phyloP scores from a whole-genome alignment of 2,113 vertebrate genomes.

The Octodon degus region DNA sequence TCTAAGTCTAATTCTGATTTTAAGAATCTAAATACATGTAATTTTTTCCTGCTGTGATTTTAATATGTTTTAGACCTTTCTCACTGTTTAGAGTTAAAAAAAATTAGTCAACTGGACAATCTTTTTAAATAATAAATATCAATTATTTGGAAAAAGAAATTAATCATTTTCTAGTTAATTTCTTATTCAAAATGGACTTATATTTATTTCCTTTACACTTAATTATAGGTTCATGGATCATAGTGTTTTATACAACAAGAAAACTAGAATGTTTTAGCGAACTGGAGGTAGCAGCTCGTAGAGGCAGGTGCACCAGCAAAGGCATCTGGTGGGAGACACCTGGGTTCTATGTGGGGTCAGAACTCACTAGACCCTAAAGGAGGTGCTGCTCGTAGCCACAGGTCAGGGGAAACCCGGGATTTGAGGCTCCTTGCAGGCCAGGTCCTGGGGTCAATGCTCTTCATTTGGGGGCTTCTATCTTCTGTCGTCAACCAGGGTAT shows the following conservation, averaged over 20 bases:
- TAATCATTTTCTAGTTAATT: slow-evolving; percentile 27
- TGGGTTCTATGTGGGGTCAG: background rate
- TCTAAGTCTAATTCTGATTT: background rate
- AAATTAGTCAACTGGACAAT: slow-evolving; percentile 41
- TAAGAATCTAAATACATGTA: background rate
- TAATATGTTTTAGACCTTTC: slow-evolving; percentile 36
- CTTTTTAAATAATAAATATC: slow-evolving; percentile 16
- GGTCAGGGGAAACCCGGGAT: background rate
- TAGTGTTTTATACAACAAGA: background rate
- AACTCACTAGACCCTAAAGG: background rate
- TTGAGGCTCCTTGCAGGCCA: background rate
- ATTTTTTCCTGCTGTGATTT: slow-evolving; percentile 31
- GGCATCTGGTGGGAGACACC: background rate
- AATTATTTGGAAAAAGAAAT: slow-evolving; percentile 42
- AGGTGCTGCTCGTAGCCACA: background rate
- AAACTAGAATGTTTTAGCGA: background rate
- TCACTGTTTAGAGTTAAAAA: background rate
- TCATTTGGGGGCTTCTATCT: background rate
- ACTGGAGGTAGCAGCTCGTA: background rate
- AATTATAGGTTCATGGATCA: background rate
- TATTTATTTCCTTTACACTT: background rate
- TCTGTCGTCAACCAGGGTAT: background rate
- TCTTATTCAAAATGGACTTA: slow-evolving; percentile 35
- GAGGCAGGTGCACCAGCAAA: background rate
- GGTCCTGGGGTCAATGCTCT: background rate